Conservation (phyloP, 2,113 vertebrate genomes). For the Myrmophylax atrothorax region DNA sequence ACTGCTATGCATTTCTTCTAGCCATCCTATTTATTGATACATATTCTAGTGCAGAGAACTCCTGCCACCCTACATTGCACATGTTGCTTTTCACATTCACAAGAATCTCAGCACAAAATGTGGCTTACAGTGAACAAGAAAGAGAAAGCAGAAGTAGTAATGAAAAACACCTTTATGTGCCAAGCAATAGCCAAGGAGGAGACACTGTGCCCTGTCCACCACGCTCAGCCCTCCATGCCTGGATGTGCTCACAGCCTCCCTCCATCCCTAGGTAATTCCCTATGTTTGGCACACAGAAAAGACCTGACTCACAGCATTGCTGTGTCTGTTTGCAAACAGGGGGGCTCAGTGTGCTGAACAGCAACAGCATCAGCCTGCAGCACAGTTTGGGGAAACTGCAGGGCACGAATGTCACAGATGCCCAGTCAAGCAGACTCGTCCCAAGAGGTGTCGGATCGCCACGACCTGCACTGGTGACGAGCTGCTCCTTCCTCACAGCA, state of each 20-base stretch:
- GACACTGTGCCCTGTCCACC: neutral
- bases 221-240: accelerated
- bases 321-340: neutral
- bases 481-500: neutral
- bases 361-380: neutral
- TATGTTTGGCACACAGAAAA: neutral
- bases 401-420: neutral
- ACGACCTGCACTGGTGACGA: neutral
- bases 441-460: neutral
- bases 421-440: neutral
- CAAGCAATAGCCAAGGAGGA: neutral
- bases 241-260: neutral
- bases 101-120: neutral
- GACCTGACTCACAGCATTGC: neutral
- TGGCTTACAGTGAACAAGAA: neutral
- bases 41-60: neutral
- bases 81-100: neutral
- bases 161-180: neutral
- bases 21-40: neutral
- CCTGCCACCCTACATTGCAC: neutral
- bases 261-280: neutral
- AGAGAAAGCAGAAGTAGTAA: neutral
- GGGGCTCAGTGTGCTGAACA: neutral
- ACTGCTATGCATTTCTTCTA: neutral
- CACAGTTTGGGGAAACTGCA: neutral